These are phyloP conservation scores for Embidobia sp. DNA, from an alignment of 2,888 invertebrate species.

Conservation along the genomic window DNA sequence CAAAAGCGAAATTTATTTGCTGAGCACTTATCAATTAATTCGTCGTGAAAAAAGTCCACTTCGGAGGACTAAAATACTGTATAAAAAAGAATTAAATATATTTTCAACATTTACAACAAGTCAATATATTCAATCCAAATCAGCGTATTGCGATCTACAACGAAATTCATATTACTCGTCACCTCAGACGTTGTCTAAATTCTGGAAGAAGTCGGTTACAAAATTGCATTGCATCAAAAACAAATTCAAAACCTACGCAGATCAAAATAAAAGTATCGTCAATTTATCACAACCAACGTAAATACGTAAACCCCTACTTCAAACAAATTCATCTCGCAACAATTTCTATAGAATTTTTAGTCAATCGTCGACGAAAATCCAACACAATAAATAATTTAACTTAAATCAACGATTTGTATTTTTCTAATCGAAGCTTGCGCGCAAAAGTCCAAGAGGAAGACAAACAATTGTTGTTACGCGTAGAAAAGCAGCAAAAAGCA, in stretches of 20 bases:
- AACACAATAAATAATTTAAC: constrained; percentile 60
- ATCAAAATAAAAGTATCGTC: constrained; percentile 39
- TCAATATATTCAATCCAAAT: constrained; percentile 41
- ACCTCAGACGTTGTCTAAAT: background rate
- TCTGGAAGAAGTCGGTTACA: background rate
- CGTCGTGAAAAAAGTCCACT: constrained; percentile 37
- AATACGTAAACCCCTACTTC: constrained; percentile 23
- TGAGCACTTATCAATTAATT: constrained; percentile 33
- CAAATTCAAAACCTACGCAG: background rate
- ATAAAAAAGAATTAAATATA: constrained; percentile 51
- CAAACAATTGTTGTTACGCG: background rate
- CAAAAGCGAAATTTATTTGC: constrained; percentile 20
- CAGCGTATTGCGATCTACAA: constrained; percentile 4
- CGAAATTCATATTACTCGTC: constrained; percentile 17
- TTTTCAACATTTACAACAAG: constrained; percentile 51
- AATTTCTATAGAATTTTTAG: constrained; percentile 24
- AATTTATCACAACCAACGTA: constrained; percentile 54
- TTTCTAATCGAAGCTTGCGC: constrained; percentile 20
- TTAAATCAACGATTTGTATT: constrained; percentile 44
- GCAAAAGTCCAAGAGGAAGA: constrained; percentile 16
- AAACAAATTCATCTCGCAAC: constrained; percentile 27
- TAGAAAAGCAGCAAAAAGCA: constrained; percentile 1
- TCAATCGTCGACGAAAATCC: constrained; percentile 23
- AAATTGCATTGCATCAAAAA: background rate
- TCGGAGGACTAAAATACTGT: constrained; percentile 51